phyloP scores from a whole-genome alignment of 1,140 invertebrate genomes.

The Arctopsyche grandis region DNA sequence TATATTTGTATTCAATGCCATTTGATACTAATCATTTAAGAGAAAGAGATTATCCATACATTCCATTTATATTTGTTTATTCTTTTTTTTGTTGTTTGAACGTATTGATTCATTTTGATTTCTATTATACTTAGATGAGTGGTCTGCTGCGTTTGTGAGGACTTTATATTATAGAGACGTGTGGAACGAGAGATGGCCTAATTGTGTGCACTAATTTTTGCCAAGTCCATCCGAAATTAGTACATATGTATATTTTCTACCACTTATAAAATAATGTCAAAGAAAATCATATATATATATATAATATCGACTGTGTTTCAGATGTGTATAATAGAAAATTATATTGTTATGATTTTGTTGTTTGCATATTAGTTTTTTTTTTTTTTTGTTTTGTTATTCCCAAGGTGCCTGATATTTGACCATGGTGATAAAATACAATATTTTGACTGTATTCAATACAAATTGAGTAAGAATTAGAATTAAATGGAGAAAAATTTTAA shows the following conservation, averaged over 20 bases:
- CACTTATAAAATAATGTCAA: neutral
- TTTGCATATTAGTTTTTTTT: too few species aligned
- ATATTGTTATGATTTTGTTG: conserved; percentile 21
- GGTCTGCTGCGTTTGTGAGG: too few species aligned
- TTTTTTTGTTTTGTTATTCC: conserved; percentile 40
- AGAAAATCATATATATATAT: neutral
- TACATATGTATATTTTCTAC: neutral
- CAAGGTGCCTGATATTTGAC: conserved; percentile 54
- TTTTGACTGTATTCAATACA: conserved; percentile 52
- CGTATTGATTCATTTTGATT: neutral
- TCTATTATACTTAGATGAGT: too few species aligned
- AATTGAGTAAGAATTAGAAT: conserved; percentile 46
- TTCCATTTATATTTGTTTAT: conserved; percentile 27
- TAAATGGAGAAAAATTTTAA: conserved; percentile 20
- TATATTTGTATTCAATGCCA: too few species aligned
- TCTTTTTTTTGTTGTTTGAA: neutral
- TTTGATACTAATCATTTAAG: neutral
- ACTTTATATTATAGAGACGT: too few species aligned
- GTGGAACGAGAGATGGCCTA: too few species aligned
- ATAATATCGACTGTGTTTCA: neutral
- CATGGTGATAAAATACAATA: conserved; percentile 53
- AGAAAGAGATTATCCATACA: conserved; percentile 24
- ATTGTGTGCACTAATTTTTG: neutral
- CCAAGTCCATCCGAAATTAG: neutral
- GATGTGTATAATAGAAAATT: neutral